A percentile compares a stretch with the other conserved stretches of the same genome.
These are phyloP conservation scores for Capra hircus DNA, from an alignment of 2,113 vertebrate species.

Conservation along the genomic window DNA sequence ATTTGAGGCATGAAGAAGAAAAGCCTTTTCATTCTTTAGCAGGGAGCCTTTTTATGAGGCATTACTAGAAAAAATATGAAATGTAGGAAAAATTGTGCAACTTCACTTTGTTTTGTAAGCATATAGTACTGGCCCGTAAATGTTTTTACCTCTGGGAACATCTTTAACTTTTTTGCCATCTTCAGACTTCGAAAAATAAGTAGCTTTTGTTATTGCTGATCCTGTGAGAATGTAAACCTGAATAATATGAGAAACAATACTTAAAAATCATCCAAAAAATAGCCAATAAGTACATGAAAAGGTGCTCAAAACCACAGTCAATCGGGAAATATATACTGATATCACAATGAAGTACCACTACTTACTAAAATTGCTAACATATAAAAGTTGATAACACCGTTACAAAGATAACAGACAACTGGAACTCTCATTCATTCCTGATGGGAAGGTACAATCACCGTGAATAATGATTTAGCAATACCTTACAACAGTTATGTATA, in stretches of 20 bases:
- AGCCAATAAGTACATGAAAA: background rate
- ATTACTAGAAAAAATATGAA: slow-evolving; percentile 53
- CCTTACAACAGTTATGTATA: background rate
- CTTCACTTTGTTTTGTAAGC: slow-evolving; percentile 70
- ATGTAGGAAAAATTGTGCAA: slow-evolving; percentile 70
- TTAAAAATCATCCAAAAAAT: slow-evolving; percentile 25
- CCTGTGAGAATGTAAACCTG: slow-evolving; percentile 81
- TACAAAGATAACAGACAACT: background rate
- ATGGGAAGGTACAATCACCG: background rate
- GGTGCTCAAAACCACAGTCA: background rate
- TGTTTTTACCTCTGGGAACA: slow-evolving; percentile 75
- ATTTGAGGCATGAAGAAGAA: slow-evolving; percentile 73
- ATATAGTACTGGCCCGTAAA: background rate
- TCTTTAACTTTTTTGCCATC: slow-evolving; percentile 66
- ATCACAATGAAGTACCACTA: background rate
- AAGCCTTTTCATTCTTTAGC: slow-evolving; percentile 71
- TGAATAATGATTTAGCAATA: background rate
- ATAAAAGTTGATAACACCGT: background rate
- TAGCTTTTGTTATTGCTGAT: slow-evolving; percentile 72
- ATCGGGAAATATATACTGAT: background rate
- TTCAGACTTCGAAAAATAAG: slow-evolving; percentile 73
- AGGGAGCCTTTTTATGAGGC: slow-evolving; percentile 63
- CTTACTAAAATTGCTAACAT: background rate
- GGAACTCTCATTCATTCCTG: background rate
- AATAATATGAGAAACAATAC: slow-evolving; percentile 76